A percentile compares a stretch with the other conserved stretches of the same genome.
Evolutionary conservation across 1,140 invertebrate genomes (phyloP).

Genomic region (Cherax quadricarinatus): DNA sequence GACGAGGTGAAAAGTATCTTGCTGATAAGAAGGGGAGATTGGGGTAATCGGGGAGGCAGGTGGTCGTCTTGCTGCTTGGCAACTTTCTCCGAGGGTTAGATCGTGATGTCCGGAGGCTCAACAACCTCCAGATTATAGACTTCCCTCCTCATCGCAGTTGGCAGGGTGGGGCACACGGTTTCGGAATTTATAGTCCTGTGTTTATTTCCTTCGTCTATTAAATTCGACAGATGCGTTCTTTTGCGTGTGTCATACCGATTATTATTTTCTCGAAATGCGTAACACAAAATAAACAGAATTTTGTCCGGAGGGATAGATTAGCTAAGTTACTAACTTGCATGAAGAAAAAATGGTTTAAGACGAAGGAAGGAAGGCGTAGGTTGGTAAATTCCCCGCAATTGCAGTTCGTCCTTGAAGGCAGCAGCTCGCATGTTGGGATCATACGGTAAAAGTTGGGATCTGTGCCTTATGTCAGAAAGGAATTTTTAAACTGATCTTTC

Average conservation of each 20-base stretch:
- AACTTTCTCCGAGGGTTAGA: constrained; percentile 6
- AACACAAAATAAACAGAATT: too few species aligned
- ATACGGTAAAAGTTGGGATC: constrained; percentile 17
- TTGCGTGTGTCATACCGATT: too few species aligned
- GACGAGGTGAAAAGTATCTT: neutral
- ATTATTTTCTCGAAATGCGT: too few species aligned
- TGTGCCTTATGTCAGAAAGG: neutral
- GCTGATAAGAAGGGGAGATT: neutral
- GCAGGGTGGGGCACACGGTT: neutral
- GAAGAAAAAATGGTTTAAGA: neutral
- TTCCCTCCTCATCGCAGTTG: constrained; percentile 9
- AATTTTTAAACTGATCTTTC: neutral
- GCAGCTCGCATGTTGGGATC: neutral
- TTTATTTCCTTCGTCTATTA: constrained; percentile 6
- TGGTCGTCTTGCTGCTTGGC: neutral
- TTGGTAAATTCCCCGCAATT: constrained; percentile 1
- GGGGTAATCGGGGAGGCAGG: neutral
- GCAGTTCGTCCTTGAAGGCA: neutral
- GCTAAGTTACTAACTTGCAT: neutral
- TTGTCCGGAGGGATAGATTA: neutral
- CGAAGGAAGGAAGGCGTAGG: neutral
- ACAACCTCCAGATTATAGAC: neutral
- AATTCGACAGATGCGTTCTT: too few species aligned
- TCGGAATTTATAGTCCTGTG: constrained; percentile 9
- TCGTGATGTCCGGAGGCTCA: constrained; percentile 5